Evolutionary conservation across 2,797 vertebrate genomes (phyloP).

Genomic region (Myoxocephalus aenaeus): DNA sequence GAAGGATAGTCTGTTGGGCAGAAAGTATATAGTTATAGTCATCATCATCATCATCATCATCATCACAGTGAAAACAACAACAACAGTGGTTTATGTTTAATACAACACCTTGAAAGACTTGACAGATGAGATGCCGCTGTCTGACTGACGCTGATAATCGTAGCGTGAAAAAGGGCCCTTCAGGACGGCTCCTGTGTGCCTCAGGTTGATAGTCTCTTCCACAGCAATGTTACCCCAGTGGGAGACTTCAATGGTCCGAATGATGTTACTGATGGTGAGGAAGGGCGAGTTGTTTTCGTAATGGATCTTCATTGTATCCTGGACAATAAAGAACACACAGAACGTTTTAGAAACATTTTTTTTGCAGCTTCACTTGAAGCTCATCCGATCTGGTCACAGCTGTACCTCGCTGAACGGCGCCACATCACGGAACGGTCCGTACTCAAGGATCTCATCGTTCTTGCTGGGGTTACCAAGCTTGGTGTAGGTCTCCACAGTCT

Average conservation of each 20-base stretch:
- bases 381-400: neutral
- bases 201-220: constrained; percentile 95
- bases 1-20: constrained; percentile 93
- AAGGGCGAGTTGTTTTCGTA: constrained; percentile 98
- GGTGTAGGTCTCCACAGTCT: constrained; percentile 94
- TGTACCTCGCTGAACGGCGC: constrained; percentile 92
- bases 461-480: constrained; percentile 95
- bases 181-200: constrained; percentile 94
- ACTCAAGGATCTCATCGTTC: constrained; percentile 92
- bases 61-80: neutral
- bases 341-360: neutral
- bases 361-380: neutral
- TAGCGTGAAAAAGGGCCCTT: constrained; percentile 98
- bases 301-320: constrained; percentile 95
- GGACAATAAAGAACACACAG: constrained; percentile 9
- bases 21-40: neutral
- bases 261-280: constrained; percentile 96
- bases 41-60: neutral
- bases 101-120: constrained; percentile 95
- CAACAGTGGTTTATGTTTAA: neutral
- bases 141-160: constrained; percentile 97
- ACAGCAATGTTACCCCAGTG: constrained; percentile 99
- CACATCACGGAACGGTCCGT: constrained; percentile 93
- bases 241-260: constrained; percentile 94
- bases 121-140: constrained; percentile 98